These are phyloP conservation scores for Cyanocitta stelleri DNA, from an alignment of 2,113 vertebrate species.

Conservation along the genomic window DNA sequence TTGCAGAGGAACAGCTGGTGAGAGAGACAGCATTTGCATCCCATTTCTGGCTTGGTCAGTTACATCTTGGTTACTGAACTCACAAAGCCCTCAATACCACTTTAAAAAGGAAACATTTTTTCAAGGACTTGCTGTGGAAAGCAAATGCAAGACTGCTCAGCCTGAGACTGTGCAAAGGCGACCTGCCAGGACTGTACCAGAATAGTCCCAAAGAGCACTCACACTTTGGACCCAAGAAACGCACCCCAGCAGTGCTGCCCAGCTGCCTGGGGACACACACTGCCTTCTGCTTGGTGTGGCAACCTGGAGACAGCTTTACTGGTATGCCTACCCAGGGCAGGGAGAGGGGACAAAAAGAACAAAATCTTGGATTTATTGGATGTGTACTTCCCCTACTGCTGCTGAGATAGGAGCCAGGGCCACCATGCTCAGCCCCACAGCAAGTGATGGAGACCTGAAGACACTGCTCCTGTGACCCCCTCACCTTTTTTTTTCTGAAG, in stretches of 20 bases:
- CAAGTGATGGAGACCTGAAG: not conserved
- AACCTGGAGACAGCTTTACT: not conserved
- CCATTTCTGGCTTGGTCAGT: not conserved
- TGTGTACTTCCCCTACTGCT: not conserved
- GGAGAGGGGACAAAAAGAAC: not conserved
- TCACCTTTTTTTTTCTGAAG: not conserved
- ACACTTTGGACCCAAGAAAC: fast-evolving
- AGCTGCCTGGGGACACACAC: not conserved
- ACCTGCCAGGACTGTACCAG: fast-evolving
- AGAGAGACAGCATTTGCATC: not conserved
- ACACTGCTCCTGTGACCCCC: not conserved
- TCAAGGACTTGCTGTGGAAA: not conserved
- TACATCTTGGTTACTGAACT: not conserved
- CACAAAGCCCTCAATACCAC: not conserved
- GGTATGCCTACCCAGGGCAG: not conserved
- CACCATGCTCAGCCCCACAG: not conserved
- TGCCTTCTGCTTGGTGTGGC: too few relatives aligned
- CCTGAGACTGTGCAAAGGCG: not conserved
- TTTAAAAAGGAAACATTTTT: not conserved
- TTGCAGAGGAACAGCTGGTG: not conserved
- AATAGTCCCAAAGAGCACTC: not conserved
- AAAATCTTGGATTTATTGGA: not conserved
- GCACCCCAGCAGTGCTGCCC: not conserved
- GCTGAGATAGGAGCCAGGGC: not conserved
- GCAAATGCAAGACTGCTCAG: not conserved